Evolutionary conservation across 1,140 invertebrate genomes (phyloP).

Genomic region (Caenorhabditis tropicalis): DNA sequence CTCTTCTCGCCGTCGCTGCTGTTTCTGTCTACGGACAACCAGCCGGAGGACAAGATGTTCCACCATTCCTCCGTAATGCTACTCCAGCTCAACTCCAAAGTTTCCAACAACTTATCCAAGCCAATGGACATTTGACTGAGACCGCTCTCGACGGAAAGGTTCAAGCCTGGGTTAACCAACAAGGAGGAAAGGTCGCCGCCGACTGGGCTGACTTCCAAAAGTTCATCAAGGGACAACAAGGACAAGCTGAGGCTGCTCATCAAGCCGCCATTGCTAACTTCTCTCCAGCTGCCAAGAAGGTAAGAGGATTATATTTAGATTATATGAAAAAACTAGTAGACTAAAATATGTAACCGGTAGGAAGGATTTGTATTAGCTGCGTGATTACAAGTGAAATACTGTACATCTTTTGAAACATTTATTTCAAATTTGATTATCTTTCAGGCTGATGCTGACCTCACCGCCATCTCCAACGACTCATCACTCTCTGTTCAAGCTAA

Average conservation of each 20-base stretch:
- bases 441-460: conserved; percentile 59
- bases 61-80: conserved; percentile 61
- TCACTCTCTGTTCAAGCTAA: conserved; percentile 62
- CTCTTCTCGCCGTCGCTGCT: conserved; percentile 44
- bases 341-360: not conserved
- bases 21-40: conserved; percentile 27
- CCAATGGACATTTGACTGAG: conserved; percentile 57
- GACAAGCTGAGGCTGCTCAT: conserved; percentile 62
- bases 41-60: conserved; percentile 32
- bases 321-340: not conserved
- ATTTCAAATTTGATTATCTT: not conserved
- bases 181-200: conserved; percentile 46
- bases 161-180: conserved; percentile 58
- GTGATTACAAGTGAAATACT: not conserved
- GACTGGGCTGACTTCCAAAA: conserved; percentile 55
- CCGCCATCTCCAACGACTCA: conserved; percentile 61
- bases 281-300: conserved; percentile 63
- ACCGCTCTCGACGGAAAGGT: conserved; percentile 61
- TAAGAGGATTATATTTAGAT: not conserved
- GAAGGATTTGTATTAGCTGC: not conserved
- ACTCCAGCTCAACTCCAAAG: conserved; percentile 42
- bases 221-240: conserved; percentile 60
- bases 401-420: not conserved
- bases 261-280: conserved; percentile 61
- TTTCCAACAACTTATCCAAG: conserved; percentile 57